phyloP scores from a whole-genome alignment of 2,888 invertebrate species.

The Cantharis lateralis region DNA sequence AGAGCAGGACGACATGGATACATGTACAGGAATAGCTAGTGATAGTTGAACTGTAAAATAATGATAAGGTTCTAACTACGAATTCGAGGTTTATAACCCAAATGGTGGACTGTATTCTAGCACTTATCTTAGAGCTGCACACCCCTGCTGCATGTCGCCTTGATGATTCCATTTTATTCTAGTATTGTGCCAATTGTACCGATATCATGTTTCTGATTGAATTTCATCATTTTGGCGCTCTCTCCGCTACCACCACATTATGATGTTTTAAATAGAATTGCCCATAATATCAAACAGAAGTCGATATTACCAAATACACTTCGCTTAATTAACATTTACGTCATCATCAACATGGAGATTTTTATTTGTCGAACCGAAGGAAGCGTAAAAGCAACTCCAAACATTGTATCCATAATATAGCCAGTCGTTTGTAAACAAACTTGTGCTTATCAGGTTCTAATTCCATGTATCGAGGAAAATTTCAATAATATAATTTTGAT shows the following conservation, averaged over 20 bases:
- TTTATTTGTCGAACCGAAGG: neutral
- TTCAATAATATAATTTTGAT: neutral
- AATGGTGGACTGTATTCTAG: constrained; percentile 32
- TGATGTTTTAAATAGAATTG: neutral
- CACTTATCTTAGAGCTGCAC: constrained; percentile 44
- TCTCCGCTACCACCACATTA: neutral
- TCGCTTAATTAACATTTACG: neutral
- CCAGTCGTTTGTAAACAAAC: neutral
- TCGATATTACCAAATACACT: neutral
- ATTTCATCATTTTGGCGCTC: constrained; percentile 21
- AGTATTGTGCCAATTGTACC: constrained; percentile 45
- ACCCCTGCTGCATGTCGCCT: constrained; percentile 37
- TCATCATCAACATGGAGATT: neutral
- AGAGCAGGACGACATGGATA: constrained; percentile 19
- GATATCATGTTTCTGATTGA: constrained; percentile 47
- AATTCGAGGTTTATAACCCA: constrained; percentile 23
- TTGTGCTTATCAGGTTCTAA: neutral
- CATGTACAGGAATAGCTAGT: constrained; percentile 24
- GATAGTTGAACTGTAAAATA: constrained; percentile 31
- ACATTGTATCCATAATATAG: neutral
- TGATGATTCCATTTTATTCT: constrained; percentile 40
- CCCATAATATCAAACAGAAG: neutral
- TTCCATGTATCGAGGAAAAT: neutral
- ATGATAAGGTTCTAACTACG: constrained; percentile 12
- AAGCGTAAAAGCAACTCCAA: neutral